Evolutionary conservation across 2,113 vertebrate species (phyloP), one percentile per base, ranked within the genome.

Genomic region (Ceratotherium simum): DNA sequence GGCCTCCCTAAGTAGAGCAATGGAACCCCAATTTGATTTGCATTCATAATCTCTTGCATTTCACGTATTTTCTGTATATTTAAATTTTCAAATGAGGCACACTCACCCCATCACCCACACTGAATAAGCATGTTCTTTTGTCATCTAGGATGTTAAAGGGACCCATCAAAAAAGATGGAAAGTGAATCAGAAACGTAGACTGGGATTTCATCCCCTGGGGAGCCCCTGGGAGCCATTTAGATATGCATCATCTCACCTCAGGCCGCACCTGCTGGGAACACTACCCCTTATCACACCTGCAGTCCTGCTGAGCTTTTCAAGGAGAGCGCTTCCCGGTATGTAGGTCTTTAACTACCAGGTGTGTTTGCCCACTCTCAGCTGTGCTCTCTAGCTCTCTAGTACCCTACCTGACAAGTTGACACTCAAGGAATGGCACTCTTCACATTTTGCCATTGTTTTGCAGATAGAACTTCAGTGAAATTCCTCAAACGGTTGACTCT

Each of bases 401-500:
- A 18, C 79, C 62, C 0, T 27, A 84, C 64, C 96, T 94, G 90
- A 89, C 72, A 78, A 13, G 46, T 0, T 33, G 64, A 11, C 67
- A 73, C 23, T 69, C 25, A 23, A 14, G 9, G 92, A 72, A 94
- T 5, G 31, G 70, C 60, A 93, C 83, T 7, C 11, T 39, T 97
- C 80, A 90, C 11, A 21, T 93, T 81, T 75, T 62, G 62, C 25
- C 75, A 90, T 9, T 82, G 42, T 51, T 96, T 87, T 67, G 62
- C 46, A 81, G 95, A 96, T 62, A 79, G 67, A 79, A 67, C 20
- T 89, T 70, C 54, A 0, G 72, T 29, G 31, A 0, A 51, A 64
- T 94, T 54, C 42, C 27, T 92, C 75, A 46, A 92, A 75, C 69
- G 12, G 33, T 96, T 91, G 58, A 60, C 79, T 96, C 46, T 65